Evolutionary conservation across 1,140 invertebrate genomes (phyloP), one percentile per base, ranked within the genome.

Genomic region (Heterodera carotae): DNA sequence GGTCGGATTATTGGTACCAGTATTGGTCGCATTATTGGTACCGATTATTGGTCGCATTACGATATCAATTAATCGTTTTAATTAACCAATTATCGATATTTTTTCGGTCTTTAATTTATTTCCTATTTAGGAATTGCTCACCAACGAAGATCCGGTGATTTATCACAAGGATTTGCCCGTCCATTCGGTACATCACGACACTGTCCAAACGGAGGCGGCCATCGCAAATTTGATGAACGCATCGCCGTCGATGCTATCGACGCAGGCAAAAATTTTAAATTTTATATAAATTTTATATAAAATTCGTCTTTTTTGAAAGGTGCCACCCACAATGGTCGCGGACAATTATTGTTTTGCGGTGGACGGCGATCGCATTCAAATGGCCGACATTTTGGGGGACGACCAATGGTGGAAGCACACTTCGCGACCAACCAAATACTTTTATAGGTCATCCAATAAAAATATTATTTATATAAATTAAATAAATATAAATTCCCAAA

Each of bases 371-470:
- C 48, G 81, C 29, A 84, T 87, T 31, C 36, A 81, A 60, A 86
- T 86, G 82, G 84, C 75, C 39, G 86, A 87, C 70, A 85, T 87
- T 36, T 81, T 88, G 72, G 85, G 85, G 18, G 86, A 87, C 69
- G 84, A 88, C 67, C 86, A 87, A 31, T 88, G 83, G 83, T 88
- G 86, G 86, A 64, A 83, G 69, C 85, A 87, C 69, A 87, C 85
- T 12, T 83, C 83, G 29, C 66, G 85, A 29, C 85, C 85, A 8
- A 86, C 85, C n/a, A 87, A 87, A 76, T 83, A 84, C 53, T 83
- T 83, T 68, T 83, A 83, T 70, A 81, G 70, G n/a, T 69, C 15
- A 7, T 7, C 68, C 8, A 71, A 71, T 33, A 69, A 33, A 8
- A 10, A 33, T 33, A 12, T 27, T 27, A 31, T 27, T 43, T 43